phyloP scores from a whole-genome alignment of 2,888 invertebrate genomes.

The Eilema sororculum region DNA sequence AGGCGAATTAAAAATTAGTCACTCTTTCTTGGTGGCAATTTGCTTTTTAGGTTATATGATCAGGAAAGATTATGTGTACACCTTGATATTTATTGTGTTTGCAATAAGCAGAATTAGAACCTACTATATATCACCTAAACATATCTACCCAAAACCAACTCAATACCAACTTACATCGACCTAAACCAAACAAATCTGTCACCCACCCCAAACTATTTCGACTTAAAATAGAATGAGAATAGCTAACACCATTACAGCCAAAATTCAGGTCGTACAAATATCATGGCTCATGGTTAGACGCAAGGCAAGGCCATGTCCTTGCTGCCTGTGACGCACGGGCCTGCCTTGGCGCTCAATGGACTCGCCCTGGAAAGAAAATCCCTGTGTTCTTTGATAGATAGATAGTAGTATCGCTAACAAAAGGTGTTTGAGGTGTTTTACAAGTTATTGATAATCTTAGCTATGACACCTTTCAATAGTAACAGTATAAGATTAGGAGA shows the following conservation, averaged over 20 bases:
- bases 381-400: conserved; percentile 30
- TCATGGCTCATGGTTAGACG: conserved; percentile 42
- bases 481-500: too few relatives aligned
- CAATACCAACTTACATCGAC: background rate
- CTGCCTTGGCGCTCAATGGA: conserved; percentile 68
- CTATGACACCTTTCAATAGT: too few relatives aligned
- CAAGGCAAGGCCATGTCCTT: conserved; percentile 65
- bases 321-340: conserved; percentile 68
- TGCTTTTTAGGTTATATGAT: too few relatives aligned
- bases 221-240: conserved; percentile 53
- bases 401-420: background rate
- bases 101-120: too few relatives aligned
- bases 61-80: too few relatives aligned
- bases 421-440: too few relatives aligned
- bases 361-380: conserved; percentile 53
- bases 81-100: too few relatives aligned
- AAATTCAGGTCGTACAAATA: conserved; percentile 71
- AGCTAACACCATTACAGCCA: conserved; percentile 60
- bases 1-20: too few relatives aligned
- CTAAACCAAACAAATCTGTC: conserved; percentile 14
- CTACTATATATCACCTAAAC: background rate
- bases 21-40: too few relatives aligned
- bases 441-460: too few relatives aligned
- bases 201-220: conserved; percentile 24
- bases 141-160: background rate